phyloP scores from a whole-genome alignment of 2,797 vertebrate species.

The Lutjanus campechanus region DNA sequence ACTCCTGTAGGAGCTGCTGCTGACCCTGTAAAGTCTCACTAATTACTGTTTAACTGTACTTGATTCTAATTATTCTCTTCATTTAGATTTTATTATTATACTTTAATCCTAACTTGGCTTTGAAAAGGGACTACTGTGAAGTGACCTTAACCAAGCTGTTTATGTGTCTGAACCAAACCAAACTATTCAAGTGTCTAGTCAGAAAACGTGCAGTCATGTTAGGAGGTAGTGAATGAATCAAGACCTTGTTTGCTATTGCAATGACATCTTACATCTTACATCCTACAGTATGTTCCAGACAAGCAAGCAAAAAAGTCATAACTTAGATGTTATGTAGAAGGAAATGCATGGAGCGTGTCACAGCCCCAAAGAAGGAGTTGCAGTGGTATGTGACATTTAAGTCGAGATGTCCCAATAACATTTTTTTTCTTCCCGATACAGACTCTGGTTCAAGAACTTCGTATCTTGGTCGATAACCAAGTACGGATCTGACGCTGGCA shows the following conservation, averaged over 20 bases:
- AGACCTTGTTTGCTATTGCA: no score
- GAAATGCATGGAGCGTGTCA: no score
- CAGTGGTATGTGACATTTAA: no score
- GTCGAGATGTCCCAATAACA: no score
- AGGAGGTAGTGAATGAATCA: no score
- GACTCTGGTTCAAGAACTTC: no score
- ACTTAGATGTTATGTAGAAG: background rate
- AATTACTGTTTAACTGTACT: slow-evolving; percentile 36
- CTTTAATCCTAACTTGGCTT: slow-evolving; percentile 2
- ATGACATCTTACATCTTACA: no score
- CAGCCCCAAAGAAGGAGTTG: no score
- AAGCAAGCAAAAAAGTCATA: background rate
- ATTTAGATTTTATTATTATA: slow-evolving; percentile 10
- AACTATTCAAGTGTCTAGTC: background rate
- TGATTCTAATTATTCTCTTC: slow-evolving; percentile 34
- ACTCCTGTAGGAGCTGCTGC: slow-evolving; percentile 20
- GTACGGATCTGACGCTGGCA: no score
- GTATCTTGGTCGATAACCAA: no score
- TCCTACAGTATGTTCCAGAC: slow-evolving; percentile 19
- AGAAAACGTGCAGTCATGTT: background rate
- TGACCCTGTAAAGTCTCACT: slow-evolving; percentile 33
- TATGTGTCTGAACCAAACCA: background rate
- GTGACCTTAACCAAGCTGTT: background rate
- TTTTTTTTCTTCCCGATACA: no score
- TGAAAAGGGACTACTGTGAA: background rate